Conservation (phyloP, 2,888 invertebrate genomes). For the Liodrosophila aerea region DNA sequence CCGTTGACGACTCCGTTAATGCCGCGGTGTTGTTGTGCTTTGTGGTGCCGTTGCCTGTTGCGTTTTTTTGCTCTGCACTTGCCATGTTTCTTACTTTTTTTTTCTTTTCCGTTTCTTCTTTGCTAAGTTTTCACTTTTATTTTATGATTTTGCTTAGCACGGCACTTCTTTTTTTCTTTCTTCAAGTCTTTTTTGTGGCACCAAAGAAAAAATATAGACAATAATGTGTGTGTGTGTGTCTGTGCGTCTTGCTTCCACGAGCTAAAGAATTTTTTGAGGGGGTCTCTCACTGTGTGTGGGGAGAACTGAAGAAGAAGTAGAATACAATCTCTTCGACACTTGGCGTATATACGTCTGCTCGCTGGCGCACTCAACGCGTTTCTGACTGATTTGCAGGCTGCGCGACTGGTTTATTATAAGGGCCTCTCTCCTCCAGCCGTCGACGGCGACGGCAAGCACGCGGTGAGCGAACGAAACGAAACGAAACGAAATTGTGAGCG, state of each 20-base stretch:
- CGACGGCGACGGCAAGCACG: slow-evolving; percentile 15
- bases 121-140: slow-evolving; percentile 55
- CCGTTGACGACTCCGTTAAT: slow-evolving; percentile 1
- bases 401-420: slow-evolving; percentile 74
- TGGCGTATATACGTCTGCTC: slow-evolving; percentile 57
- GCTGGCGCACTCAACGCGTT: slow-evolving; percentile 63
- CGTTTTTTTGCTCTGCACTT: slow-evolving; percentile 68
- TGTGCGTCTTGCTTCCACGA: slow-evolving; percentile 30
- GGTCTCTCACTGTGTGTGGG: not conserved
- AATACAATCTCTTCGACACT: slow-evolving; percentile 34
- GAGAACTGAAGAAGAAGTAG: slow-evolving; percentile 8
- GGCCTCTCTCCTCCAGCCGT: slow-evolving; percentile 46
- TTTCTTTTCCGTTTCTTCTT: slow-evolving; percentile 34
- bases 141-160: slow-evolving; percentile 58
- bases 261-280: slow-evolving; percentile 49
- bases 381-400: slow-evolving; percentile 72
- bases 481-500: slow-evolving; percentile 12
- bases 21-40: slow-evolving; percentile 36
- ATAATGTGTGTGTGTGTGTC: slow-evolving; percentile 21
- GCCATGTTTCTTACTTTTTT: slow-evolving; percentile 62
- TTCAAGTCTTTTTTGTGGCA: slow-evolving; percentile 40
- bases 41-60: slow-evolving; percentile 46
- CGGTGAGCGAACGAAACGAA: slow-evolving; percentile 19
- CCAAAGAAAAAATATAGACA: slow-evolving; percentile 48
- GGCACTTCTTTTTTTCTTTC: slow-evolving; percentile 56